These are phyloP conservation scores for Trinorchestia longiramus DNA, from an alignment of 1,140 invertebrate genomes.

Conservation along the genomic window DNA sequence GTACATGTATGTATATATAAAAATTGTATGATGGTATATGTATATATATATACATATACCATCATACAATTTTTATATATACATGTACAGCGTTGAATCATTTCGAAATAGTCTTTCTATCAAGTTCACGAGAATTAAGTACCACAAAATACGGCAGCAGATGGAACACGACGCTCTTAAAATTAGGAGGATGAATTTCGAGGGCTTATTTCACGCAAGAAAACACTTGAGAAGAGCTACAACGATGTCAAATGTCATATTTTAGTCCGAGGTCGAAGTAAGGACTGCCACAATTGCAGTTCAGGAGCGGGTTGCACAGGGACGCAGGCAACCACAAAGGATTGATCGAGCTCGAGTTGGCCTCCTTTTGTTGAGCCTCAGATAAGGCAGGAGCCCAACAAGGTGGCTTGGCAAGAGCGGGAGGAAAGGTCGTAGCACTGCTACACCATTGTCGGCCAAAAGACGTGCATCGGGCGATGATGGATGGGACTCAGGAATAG, in stretches of 20 bases:
- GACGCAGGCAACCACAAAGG: slow-evolving; percentile 19
- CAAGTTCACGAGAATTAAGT: background rate
- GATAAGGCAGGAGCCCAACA: background rate
- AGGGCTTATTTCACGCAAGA: background rate
- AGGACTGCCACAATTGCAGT: background rate
- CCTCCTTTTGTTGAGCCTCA: background rate
- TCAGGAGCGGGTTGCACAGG: background rate
- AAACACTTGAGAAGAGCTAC: background rate
- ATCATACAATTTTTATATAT: no score
- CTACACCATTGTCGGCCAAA: background rate
- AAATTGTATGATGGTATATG: no score
- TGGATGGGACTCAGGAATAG: background rate
- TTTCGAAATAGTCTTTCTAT: background rate
- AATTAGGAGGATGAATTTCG: background rate
- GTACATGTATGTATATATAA: no score
- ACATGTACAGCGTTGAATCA: no score
- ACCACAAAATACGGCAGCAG: background rate
- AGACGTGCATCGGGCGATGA: background rate
- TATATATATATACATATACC: no score
- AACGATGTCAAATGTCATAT: background rate
- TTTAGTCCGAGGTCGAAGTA: background rate
- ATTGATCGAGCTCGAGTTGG: slow-evolving; percentile 1
- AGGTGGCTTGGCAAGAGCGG: background rate
- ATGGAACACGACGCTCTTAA: background rate
- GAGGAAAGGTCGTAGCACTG: background rate